phyloP scores from a whole-genome alignment of 2,113 vertebrate species.

The Limnothrissa miodon region DNA sequence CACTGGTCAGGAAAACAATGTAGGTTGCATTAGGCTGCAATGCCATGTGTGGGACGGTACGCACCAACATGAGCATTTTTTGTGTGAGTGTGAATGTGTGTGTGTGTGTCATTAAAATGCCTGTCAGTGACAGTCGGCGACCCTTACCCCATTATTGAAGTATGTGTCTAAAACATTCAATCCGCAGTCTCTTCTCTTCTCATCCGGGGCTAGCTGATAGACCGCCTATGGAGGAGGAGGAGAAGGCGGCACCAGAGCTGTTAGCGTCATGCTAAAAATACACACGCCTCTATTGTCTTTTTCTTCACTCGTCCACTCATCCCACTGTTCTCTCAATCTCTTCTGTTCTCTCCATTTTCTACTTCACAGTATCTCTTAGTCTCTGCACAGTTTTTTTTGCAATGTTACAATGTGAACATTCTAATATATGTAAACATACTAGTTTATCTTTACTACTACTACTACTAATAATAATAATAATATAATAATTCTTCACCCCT shows the following conservation, averaged over 20 bases:
- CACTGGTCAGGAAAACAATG: not conserved
- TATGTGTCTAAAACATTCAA: conserved; percentile 79
- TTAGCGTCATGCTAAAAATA: conserved; percentile 4
- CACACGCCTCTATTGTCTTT: not conserved
- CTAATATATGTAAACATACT: too few relatives aligned
- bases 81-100: conserved; percentile 12
- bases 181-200: conserved; percentile 78
- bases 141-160: conserved; percentile 82
- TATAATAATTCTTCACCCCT: too few relatives aligned
- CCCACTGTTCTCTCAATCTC: not conserved
- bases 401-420: too few relatives aligned
- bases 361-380: not conserved
- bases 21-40: not conserved
- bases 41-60: not conserved
- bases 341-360: too few relatives aligned
- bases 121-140: not conserved
- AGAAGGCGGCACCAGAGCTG: conserved; percentile 18
- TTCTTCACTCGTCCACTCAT: not conserved
- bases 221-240: conserved; percentile 70
- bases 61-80: not conserved
- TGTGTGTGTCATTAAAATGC: not conserved
- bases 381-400: too few relatives aligned
- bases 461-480: too few relatives aligned
- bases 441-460: too few relatives aligned
- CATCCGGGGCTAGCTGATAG: conserved; percentile 84